Evolutionary conservation across 2,888 invertebrate species (phyloP), one percentile per base, ranked within the genome.

Genomic region (Troglohyphantes excavatus): DNA sequence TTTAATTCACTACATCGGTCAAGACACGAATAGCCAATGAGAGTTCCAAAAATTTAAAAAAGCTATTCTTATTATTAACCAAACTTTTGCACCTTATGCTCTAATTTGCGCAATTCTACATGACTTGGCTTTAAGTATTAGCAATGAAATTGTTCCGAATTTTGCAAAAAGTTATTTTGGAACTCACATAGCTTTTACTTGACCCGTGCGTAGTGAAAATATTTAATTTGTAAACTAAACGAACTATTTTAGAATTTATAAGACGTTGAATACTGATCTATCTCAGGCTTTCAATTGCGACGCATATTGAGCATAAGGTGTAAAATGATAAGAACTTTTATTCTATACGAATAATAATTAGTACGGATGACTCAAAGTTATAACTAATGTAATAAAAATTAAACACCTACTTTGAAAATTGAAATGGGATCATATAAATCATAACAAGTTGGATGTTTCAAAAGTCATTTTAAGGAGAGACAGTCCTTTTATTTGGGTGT

Each of bases 11-110:
- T 59, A 88, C 82, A 68, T 61, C 53, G 88, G 82, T 76, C 88
- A 88, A 46, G 43, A 68, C 33, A 9, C 26, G 68, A 72, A 33
- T 9, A 68, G 59, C 73, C 46, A 67, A 68, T 76, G 88, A 88
- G 88, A 88, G 76, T 82, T 88, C 88, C 82, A 75, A 68, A 19
- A 59, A 72, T 33, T 53, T 19, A 39, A 23, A 61, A 6, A 63
- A 72, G 39, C n/a, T n/a, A n/a, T 21, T 39, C 13, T 70, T 70
- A 17, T 70, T 17, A 39, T 21, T 70, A 39, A 19, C n/a, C 23
- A 53, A 53, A n/a, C 2, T 75, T 81, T 87, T 73, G 1, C 73
- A 81, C 81, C 87, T 87, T 87, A 87, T 87, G 87, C 87, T 87
- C 73, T 46, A 33, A 23, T 82, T 29, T 39, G 27, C 17, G 39